Percentiles rank a stretch among this genome's conserved stretches.
These are phyloP conservation scores for Macrophya alboannulata DNA, from an alignment of 2,888 invertebrate genomes.

Conservation along the genomic window DNA sequence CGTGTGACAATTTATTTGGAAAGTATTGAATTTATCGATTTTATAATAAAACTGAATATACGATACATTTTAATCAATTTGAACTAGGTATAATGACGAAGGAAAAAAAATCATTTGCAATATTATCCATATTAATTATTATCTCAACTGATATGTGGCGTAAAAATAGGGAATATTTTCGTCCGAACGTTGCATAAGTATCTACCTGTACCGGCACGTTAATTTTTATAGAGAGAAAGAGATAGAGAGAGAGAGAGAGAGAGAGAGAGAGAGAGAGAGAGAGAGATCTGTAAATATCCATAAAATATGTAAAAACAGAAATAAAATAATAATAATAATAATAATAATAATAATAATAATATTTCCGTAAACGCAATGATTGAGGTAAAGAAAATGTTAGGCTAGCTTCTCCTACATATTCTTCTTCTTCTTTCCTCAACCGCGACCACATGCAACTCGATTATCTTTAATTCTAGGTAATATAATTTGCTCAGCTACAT, in stretches of 20 bases:
- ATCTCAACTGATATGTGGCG: too few species aligned
- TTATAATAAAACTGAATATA: neutral
- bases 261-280: neutral
- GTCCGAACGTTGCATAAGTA: neutral
- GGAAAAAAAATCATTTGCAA: too few species aligned
- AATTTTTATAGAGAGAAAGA: neutral
- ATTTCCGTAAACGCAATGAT: slow-evolving; percentile 6
- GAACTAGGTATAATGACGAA: neutral
- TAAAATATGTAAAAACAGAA: neutral
- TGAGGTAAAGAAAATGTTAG: neutral
- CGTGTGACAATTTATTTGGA: neutral
- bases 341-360: neutral
- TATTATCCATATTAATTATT: too few species aligned
- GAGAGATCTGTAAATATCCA: neutral
- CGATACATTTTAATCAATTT: neutral
- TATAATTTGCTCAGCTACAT: neutral
- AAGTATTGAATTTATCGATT: neutral
- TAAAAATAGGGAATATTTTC: neutral
- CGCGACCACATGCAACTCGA: slow-evolving; percentile 22
- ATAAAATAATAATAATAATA: neutral
- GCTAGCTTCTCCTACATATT: neutral
- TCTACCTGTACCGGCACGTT: neutral
- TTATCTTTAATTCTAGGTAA: neutral
- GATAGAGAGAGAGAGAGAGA: neutral
- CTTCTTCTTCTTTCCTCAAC: neutral